Base-by-base conservation (phyloP, 2,888 invertebrate genomes). In the Byasa hedistus region DNA sequence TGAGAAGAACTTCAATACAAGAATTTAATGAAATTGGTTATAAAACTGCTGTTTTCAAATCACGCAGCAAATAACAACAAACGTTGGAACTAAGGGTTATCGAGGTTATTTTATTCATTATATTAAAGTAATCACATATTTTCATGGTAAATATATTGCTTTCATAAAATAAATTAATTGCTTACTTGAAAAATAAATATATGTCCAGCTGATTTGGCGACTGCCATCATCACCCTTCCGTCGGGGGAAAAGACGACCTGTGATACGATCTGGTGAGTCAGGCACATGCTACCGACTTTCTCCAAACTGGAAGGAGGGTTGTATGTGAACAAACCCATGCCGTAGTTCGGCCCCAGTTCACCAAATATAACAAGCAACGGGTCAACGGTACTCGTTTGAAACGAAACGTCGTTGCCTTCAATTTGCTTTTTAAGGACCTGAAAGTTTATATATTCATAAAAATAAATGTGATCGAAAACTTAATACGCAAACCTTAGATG, bases 181-280 rank as follows among this genome's bases (percentile, higher is more conserved):
- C 15, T 68, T 67, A 90, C 92, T 77, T 84, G 76, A 56, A 84
- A 76, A 52, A 92, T 79, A 69, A 92, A 91, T 1, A 92, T 77
- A 71, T 91, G 91, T 23, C 92, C 92, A 3, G 89, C 90, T 0
- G 86, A 79, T 85, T 87, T 87, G 7, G 91, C 89, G 0, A 86
- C 87, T 1, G 85, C 85, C 1, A 86, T 78, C 51, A 92, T 22
- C 23, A 83, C 80, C 17, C 83, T 74, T 1, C 92, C 92, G 0
- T 78, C 77, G 1, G 82, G 77, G 0, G 90, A 84, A 75, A 91
- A 91, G 5, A 73, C 76, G 0, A 89, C 76, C 1, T 76, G 77
- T 17, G 90, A 86, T 36, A 92, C 86, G 17, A 85, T 80, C 80
- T 92, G 89, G 63, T 89, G 83, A 12, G 92, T 92, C 39, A 92